Evolutionary conservation across 2,797 vertebrate species (phyloP).

Genomic region (Microctenopoma steveboyesi): DNA sequence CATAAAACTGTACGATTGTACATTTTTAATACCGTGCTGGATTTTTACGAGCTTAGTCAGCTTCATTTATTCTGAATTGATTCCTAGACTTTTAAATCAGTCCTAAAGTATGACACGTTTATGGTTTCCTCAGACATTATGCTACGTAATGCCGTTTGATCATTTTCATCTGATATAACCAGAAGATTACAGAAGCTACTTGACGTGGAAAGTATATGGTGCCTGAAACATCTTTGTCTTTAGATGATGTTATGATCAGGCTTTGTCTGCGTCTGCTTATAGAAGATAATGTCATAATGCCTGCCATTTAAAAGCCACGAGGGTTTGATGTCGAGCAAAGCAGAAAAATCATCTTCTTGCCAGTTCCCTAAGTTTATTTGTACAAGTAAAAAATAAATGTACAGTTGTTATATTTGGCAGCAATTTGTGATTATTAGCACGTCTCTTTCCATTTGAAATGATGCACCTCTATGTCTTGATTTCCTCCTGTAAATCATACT

Average conservation of each 20-base stretch:
- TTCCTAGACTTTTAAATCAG: neutral
- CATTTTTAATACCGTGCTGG: neutral
- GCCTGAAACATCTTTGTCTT: neutral
- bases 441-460: neutral
- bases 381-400: no score
- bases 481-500: neutral
- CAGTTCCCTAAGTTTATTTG: neutral
- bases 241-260: neutral
- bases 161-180: neutral
- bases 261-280: neutral
- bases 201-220: neutral
- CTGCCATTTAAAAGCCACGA: neutral
- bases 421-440: no score
- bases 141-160: no score
- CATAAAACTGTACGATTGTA: neutral
- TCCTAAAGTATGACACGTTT: neutral
- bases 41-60: conserved; percentile 1
- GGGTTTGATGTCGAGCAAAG: neutral
- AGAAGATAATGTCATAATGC: neutral
- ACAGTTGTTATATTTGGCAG: no score
- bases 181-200: neutral
- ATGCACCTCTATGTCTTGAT: neutral
- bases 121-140: neutral
- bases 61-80: neutral
- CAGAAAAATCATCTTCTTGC: no score